These are phyloP conservation scores for Neodon shergylaensis DNA, from an alignment of 2,113 vertebrate genomes.

Conservation along the genomic window DNA sequence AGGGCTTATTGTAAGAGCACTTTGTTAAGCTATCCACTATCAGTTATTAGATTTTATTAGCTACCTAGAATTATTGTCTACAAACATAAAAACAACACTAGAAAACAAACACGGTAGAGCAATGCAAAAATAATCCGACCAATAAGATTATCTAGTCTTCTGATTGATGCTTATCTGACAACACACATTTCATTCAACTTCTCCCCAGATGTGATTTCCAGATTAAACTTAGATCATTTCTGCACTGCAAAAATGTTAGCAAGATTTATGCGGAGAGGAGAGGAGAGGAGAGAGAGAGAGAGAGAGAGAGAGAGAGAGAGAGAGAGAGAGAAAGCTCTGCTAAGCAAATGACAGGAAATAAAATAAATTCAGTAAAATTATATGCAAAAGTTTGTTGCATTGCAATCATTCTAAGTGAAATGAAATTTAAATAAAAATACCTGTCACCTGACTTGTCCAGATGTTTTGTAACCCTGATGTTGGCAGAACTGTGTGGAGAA, in stretches of 20 bases:
- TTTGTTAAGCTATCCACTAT: neutral
- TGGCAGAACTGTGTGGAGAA: neutral
- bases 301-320: too few species aligned
- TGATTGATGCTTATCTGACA: neutral
- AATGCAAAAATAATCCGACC: neutral
- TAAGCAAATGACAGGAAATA: neutral
- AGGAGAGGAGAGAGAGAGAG: too few species aligned
- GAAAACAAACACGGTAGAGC: neutral
- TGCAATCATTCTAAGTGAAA: slow-evolving; percentile 19
- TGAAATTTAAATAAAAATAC: neutral
- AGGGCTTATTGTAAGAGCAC: neutral
- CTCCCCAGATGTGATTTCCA: neutral
- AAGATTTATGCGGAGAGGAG: neutral
- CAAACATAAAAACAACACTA: neutral
- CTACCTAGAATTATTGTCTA: neutral
- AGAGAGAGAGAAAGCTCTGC: too few species aligned
- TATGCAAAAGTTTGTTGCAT: neutral
- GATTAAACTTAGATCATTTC: neutral
- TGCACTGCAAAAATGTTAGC: neutral
- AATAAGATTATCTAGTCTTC: neutral
- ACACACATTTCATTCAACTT: neutral
- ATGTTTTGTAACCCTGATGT: neutral
- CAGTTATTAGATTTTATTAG: neutral
- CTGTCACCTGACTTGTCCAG: neutral
- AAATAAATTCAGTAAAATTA: neutral